These are phyloP conservation scores for Engraulis encrasicolus DNA, from an alignment of 2,113 vertebrate genomes.

Conservation along the genomic window DNA sequence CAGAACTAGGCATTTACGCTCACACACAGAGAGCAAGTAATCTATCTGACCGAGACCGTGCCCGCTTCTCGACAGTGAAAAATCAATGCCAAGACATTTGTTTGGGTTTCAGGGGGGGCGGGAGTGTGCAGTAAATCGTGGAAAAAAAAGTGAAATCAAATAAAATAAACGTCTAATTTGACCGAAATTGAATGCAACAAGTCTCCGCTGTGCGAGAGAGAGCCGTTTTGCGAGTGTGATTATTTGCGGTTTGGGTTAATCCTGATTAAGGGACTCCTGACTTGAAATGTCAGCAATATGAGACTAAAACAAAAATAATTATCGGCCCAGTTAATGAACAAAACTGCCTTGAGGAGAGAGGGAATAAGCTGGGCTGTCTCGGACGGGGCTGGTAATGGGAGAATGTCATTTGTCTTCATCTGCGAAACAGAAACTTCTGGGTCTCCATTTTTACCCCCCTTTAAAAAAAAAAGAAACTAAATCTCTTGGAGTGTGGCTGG, in stretches of 20 bases:
- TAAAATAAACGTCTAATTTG: conserved; percentile 77
- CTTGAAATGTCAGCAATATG: conserved; percentile 79
- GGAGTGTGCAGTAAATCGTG: conserved; percentile 56
- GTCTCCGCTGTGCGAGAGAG: conserved; percentile 68
- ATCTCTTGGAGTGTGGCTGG: conserved; percentile 28
- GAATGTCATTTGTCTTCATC: conserved; percentile 52
- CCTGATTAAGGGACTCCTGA: conserved; percentile 76
- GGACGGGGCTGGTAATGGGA: conserved; percentile 47
- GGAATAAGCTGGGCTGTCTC: conserved; percentile 40
- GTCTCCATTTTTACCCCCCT: neutral
- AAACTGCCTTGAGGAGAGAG: conserved; percentile 58
- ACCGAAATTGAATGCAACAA: conserved; percentile 77
- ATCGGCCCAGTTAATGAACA: conserved; percentile 72
- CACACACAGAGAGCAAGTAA: neutral
- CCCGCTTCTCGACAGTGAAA: conserved; percentile 14
- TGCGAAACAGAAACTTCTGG: conserved; percentile 31
- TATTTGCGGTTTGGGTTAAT: conserved; percentile 76
- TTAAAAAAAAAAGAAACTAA: neutral
- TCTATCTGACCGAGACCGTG: neutral
- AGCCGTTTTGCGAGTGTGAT: conserved; percentile 70
- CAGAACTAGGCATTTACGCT: neutral
- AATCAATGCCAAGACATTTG: conserved; percentile 63
- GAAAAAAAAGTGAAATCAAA: conserved; percentile 60
- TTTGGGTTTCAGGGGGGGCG: conserved; percentile 71
- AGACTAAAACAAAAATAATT: conserved; percentile 79